Conservation (phyloP, 1,140 invertebrate genomes). For the Atta texana region DNA sequence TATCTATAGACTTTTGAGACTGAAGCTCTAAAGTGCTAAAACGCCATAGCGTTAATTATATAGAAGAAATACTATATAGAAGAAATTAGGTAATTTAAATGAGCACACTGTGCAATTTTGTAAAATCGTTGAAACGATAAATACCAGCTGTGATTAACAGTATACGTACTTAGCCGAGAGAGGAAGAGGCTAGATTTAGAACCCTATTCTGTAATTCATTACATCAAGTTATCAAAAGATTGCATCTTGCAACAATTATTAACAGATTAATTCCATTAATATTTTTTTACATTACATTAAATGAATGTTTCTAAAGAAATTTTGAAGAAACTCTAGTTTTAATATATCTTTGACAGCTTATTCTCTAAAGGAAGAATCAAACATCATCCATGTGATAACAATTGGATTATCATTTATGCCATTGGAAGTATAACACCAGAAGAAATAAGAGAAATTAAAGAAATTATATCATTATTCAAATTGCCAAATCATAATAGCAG, state of each 20-base stretch:
- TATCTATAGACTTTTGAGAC: no score
- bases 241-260: conserved; percentile 87
- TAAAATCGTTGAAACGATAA: no score
- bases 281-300: conserved; percentile 77
- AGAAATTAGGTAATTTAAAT: no score
- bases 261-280: conserved; percentile 85
- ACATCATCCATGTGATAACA: conserved; percentile 87
- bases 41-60: no score
- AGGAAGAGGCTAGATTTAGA: no score
- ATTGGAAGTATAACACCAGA: conserved; percentile 88
- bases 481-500: conserved; percentile 79
- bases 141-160: no score
- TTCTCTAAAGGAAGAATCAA: conserved; percentile 80
- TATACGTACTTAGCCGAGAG: no score
- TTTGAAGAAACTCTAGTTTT: neutral
- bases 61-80: no score
- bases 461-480: conserved; percentile 67
- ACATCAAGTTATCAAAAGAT: conserved; percentile 77
- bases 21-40: no score
- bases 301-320: neutral
- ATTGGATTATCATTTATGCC: conserved; percentile 87
- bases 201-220: no score
- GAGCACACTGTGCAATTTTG: no score
- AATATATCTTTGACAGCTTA: conserved; percentile 75
- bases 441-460: conserved; percentile 83